Evolutionary conservation across 1,140 invertebrate genomes (phyloP).

Genomic region (Leptinotarsa lineolata): DNA sequence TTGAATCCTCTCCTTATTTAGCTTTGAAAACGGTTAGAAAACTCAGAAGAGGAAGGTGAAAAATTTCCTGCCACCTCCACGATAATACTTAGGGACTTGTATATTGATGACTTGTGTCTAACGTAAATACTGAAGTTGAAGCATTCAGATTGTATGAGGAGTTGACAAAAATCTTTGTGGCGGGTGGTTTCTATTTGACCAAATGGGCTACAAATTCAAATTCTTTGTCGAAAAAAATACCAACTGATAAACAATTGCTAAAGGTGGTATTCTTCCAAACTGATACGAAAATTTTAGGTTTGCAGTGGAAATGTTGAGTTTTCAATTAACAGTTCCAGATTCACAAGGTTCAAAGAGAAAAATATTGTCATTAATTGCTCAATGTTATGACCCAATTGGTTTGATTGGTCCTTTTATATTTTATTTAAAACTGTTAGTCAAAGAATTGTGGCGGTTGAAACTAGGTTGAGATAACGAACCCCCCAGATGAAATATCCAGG

Average conservation of each 20-base stretch:
- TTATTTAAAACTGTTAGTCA: slow-evolving; percentile 10
- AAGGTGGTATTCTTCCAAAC: neutral
- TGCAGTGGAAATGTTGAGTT: neutral
- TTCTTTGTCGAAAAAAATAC: neutral
- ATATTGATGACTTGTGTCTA: neutral
- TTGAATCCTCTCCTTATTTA: slow-evolving; percentile 1
- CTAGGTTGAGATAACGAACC: slow-evolving; percentile 11
- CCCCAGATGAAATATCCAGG: neutral
- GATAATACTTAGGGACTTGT: neutral
- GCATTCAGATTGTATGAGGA: neutral
- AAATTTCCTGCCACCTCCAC: neutral
- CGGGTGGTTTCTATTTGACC: neutral
- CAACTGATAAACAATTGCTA: neutral
- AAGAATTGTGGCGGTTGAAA: slow-evolving; percentile 13
- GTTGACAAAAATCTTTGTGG: neutral
- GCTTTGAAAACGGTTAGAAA: neutral
- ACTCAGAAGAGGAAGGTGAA: neutral
- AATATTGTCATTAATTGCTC: slow-evolving; percentile 4
- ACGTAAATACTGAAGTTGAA: neutral
- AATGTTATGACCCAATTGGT: slow-evolving; percentile 11
- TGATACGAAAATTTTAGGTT: neutral
- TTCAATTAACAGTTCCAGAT: neutral
- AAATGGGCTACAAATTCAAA: neutral
- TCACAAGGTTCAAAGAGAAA: neutral
- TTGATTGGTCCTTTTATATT: neutral